Conservation (phyloP, 2,113 vertebrate genomes). For the Hyperopisus bebe region DNA sequence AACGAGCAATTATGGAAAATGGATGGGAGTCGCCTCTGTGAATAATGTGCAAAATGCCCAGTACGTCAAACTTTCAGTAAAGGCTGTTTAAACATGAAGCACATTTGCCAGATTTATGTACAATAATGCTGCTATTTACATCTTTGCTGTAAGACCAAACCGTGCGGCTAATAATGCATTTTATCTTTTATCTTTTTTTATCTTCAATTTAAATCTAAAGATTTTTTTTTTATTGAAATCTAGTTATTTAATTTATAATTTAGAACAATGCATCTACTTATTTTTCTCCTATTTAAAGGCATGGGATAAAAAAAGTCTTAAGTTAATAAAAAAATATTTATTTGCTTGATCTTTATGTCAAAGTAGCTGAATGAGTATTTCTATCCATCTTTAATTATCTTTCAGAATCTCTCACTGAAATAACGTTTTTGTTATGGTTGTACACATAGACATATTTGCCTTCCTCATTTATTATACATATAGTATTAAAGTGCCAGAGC, state of each 20-base stretch:
- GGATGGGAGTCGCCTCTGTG: not conserved
- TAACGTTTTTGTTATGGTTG: not conserved
- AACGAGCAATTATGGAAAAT: not conserved
- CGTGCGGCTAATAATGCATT: not conserved
- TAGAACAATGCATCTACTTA: not conserved
- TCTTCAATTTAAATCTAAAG: too few species aligned
- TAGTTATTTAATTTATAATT: not conserved
- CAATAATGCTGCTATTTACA: not conserved
- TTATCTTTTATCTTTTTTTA: not conserved
- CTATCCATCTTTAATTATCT: not conserved
- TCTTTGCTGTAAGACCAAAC: not conserved
- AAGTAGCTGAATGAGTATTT: not conserved
- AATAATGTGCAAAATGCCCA: not conserved
- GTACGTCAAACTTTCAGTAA: not conserved
- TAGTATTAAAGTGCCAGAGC: not conserved
- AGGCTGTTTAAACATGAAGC: not conserved
- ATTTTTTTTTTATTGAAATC: not conserved
- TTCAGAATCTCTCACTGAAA: not conserved
- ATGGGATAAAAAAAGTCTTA: not conserved
- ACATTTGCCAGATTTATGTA: not conserved
- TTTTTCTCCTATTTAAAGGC: not conserved
- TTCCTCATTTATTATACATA: not conserved
- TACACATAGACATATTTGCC: not conserved
- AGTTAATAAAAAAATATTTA: not conserved
- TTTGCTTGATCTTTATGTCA: not conserved